Evolutionary conservation across 1,140 invertebrate genomes (phyloP), one percentile per base, ranked within the genome.

Genomic region (Orchesella cincta): DNA sequence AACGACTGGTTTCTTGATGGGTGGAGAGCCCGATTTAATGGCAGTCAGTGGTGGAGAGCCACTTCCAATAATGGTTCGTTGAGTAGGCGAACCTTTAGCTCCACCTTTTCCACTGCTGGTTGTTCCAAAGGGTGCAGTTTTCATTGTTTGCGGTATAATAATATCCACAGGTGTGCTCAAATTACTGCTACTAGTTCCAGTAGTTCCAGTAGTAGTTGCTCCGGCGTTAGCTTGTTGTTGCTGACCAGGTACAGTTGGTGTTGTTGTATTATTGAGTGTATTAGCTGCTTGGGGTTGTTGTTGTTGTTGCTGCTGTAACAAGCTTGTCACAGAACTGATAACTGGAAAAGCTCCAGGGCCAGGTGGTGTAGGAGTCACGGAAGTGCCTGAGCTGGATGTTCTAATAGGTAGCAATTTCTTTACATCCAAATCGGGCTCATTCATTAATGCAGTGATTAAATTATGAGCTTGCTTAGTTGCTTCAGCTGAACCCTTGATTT

Each of bases 391-490:
- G 14, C 77, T 39, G 1, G 75, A 84, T 33, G 76, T 80, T 92
- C 89, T 20, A 14, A 31, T 29, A 79, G 92, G 90, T 82, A 97
- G 85, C 86, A 97, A 91, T 85, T 94, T 92, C 78, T 91, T 85
- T 80, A 97, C 92, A 85, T 98, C 95, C 8, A 93, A 93, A 77
- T 98, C 95, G 3, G 95, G 93, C 87, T 98, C 95, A 85, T 95
- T 93, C 78, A 97, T 94, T 70, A 98, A 88, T 20, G 93, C 89
- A 52, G 91, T 89, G 77, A 98, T 98, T 74, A 97, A 88, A 75
- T 89, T 89, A 83, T 95, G 91, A 67, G 96, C 96, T 85, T 96
- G 93, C 84, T 93, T 93, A 1, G 93, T 96, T 0, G 94, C 93
- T 80, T 98, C 96, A 23, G 91, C 88, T n/a, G 93, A 91, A 67